Percentiles rank a stretch among this genome's conserved stretches.
phyloP scores from a whole-genome alignment of 2,113 vertebrate species.

The Sapayoa aenigma region DNA sequence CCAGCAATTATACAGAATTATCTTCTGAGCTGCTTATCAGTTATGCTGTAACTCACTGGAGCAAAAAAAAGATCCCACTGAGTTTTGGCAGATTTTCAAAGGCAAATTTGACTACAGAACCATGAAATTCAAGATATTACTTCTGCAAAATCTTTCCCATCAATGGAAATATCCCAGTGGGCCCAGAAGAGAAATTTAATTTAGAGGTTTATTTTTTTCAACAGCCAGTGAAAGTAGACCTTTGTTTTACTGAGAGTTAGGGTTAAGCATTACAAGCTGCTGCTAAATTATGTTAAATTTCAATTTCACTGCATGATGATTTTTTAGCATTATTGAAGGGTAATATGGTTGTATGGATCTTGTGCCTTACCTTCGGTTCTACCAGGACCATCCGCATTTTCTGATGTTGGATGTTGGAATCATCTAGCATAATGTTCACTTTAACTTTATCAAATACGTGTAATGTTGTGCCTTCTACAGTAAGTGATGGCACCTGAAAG shows the following conservation, averaged over 20 bases:
- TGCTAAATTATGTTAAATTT: not conserved
- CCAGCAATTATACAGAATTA: not conserved
- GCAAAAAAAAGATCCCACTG: not conserved
- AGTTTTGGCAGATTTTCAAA: not conserved
- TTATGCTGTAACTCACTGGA: not conserved
- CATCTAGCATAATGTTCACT: constrained; percentile 89
- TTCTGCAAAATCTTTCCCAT: not conserved
- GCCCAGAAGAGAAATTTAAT: not conserved
- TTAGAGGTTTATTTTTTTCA: not conserved
- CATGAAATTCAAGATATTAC: not conserved
- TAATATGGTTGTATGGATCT: not conserved
- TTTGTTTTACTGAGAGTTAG: not conserved
- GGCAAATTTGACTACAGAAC: not conserved
- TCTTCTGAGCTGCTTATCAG: not conserved
- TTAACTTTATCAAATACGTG: constrained; percentile 90
- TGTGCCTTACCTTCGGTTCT: constrained; percentile 86
- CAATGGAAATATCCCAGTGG: not conserved
- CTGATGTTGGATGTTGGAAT: constrained; percentile 95
- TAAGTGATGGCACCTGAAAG: constrained; percentile 83
- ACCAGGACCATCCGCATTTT: constrained; percentile 93
- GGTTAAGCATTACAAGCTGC: not conserved
- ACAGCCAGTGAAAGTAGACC: not conserved
- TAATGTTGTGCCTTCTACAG: constrained; percentile 85
- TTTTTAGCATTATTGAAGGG: not conserved
- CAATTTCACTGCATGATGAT: not conserved